Percentiles rank a stretch among this genome's conserved stretches.
Conservation (phyloP, 2,797 vertebrate species). For the Hapalemur alaotrensis region DNA sequence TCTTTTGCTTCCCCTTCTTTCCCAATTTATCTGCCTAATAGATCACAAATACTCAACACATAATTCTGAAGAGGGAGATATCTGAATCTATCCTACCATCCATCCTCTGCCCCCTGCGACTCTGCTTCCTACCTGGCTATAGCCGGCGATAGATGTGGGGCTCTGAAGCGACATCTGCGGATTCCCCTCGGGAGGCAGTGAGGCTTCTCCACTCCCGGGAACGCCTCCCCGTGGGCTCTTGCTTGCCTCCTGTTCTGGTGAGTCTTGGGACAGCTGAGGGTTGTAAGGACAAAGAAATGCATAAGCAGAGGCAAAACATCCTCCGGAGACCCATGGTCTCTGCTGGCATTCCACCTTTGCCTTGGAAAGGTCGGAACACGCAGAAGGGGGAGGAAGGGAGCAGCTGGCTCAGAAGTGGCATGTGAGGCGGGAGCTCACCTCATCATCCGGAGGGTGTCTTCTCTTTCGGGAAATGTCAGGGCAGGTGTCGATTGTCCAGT, state of each 20-base stretch:
- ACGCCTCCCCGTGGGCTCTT: constrained; percentile 86
- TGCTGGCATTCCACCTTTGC: background rate
- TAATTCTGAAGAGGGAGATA: background rate
- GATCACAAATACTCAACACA: background rate
- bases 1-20: background rate
- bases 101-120: background rate
- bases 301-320: constrained; percentile 39
- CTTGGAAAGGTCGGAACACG: background rate
- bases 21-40: background rate
- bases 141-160: constrained; percentile 84
- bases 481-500: constrained; percentile 98
- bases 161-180: constrained; percentile 85
- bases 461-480: constrained; percentile 87
- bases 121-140: constrained; percentile 83
- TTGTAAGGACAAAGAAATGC: constrained; percentile 47
- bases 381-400: background rate
- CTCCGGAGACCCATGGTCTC: background rate
- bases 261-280: constrained; percentile 86
- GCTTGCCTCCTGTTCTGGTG: constrained; percentile 87
- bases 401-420: background rate
- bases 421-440: constrained; percentile 79
- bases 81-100: background rate
- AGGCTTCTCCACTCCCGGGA: constrained; percentile 84
- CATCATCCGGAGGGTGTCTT: constrained; percentile 88
- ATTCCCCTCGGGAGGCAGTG: constrained; percentile 84